Conservation (phyloP, 2,113 vertebrate species). For the Ceratotherium simum region DNA sequence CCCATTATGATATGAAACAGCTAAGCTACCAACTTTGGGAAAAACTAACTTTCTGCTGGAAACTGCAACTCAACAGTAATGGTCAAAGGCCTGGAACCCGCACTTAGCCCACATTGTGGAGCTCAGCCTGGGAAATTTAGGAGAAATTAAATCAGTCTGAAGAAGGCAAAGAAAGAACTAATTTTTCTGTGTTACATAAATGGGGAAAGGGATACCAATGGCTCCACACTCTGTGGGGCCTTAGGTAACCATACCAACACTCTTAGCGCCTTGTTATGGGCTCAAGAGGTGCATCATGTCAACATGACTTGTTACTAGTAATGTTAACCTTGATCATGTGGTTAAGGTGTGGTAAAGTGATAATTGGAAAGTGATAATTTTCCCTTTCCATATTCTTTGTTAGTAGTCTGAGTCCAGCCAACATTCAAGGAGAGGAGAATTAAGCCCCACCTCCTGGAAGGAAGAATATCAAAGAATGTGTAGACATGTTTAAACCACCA, state of each 20-base stretch:
- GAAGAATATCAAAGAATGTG: neutral
- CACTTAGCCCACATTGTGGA: neutral
- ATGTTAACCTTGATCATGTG: neutral
- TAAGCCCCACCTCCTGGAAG: neutral
- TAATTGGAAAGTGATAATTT: neutral
- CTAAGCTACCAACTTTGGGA: constrained; percentile 62
- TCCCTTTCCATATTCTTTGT: neutral
- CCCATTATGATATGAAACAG: constrained; percentile 72
- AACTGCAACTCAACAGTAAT: neutral
- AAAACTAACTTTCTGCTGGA: constrained; percentile 40
- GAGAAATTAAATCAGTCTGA: neutral
- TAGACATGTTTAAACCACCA: neutral
- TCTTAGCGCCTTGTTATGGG: accelerated
- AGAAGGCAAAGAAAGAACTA: neutral
- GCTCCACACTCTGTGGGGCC: neutral
- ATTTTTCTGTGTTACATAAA: neutral
- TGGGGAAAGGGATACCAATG: neutral
- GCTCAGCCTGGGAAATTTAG: neutral
- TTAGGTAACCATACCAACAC: neutral
- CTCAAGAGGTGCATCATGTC: neutral
- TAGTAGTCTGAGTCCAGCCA: neutral
- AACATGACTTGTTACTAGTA: neutral
- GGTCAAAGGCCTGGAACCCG: accelerated
- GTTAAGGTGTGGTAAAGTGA: neutral
- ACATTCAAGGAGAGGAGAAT: neutral